Percentiles rank a stretch among this genome's conserved stretches.
phyloP scores from a whole-genome alignment of 2,888 invertebrate genomes.

The Molanna angustata region DNA sequence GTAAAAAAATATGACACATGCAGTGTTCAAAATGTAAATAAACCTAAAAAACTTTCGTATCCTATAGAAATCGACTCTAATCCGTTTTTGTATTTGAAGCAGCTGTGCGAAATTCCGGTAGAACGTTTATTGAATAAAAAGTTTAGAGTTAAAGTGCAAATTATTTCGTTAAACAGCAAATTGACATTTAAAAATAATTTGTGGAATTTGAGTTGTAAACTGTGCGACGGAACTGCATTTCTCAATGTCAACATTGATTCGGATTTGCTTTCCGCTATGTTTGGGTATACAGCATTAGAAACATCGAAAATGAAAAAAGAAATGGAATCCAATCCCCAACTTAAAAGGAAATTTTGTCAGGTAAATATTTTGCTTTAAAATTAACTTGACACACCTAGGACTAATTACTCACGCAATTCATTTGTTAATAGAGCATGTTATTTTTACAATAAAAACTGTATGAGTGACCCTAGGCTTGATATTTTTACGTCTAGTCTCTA shows the following conservation, averaged over 20 bases:
- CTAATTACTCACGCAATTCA: too few species aligned
- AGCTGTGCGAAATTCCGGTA: slow-evolving; percentile 43
- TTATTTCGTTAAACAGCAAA: slow-evolving; percentile 54
- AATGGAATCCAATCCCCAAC: slow-evolving; percentile 42
- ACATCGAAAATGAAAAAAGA: slow-evolving; percentile 47
- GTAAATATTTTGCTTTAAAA: slow-evolving; percentile 39
- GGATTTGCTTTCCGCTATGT: slow-evolving; percentile 52
- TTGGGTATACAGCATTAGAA: slow-evolving; percentile 50
- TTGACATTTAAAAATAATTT: slow-evolving; percentile 51
- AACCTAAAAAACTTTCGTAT: background rate
- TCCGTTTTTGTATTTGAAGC: slow-evolving; percentile 50
- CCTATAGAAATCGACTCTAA: slow-evolving; percentile 37
- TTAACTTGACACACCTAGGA: too few species aligned
- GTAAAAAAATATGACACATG: too few species aligned
- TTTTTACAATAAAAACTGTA: too few species aligned
- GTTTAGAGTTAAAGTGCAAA: slow-evolving; percentile 57
- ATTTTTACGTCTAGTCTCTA: too few species aligned
- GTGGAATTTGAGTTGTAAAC: slow-evolving; percentile 57
- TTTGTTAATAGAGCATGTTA: too few species aligned
- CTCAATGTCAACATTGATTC: slow-evolving; percentile 57
- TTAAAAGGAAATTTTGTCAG: slow-evolving; percentile 43
- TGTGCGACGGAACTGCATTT: slow-evolving; percentile 57
- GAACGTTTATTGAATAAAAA: slow-evolving; percentile 43
- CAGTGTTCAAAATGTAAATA: background rate
- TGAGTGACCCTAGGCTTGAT: too few species aligned